Evolutionary conservation across 1,140 invertebrate species (phyloP), one percentile per base, ranked within the genome.

Genomic region (Battus philenor): DNA sequence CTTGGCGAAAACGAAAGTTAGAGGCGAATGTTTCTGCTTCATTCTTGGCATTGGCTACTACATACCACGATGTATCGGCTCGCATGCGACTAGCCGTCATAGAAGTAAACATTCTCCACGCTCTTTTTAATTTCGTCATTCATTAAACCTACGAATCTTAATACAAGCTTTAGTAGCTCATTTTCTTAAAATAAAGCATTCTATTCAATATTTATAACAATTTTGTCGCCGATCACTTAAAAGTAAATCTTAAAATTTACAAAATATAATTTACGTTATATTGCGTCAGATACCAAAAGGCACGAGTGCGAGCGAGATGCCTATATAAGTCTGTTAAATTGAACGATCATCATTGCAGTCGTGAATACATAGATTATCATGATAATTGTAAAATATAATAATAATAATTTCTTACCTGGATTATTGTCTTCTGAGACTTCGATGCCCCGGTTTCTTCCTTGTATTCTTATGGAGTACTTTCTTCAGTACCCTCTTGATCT

Each of bases 1-100:
- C 80, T 84, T 84, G 74, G 64, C 80, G 80, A 84, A 84, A 84
- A 82, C 71, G 80, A 84, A 84, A 84, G 80, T 84, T 73, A 70
- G 67, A 68, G 66, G 74, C 65, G 61, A 76, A 84, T 82, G 80
- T 80, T 84, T 84, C 80, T 77, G 75, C 62, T 48, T 58, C 72
- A 78, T 82, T 82, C 80, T 84, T 84, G 75, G 79, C 70, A 74
- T 69, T 68, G 65, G 69, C 52, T 60, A 50, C 54, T 60, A 60
- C 65, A 58, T 41, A 41, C 24, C 64, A 63, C 63, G 60, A 64
- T 55, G 60, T 63, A 52, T 59, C 51, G 62, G 47, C 51, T 39
- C 66, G 9, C 38, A 41, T 41, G 38, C 29, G 38, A 27, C 36
- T 20, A 26, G 13, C 17, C 18, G 15, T 1, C 15, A n/a, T 41